Conservation (phyloP, 2,113 vertebrate genomes). For the Rallus limicola region DNA sequence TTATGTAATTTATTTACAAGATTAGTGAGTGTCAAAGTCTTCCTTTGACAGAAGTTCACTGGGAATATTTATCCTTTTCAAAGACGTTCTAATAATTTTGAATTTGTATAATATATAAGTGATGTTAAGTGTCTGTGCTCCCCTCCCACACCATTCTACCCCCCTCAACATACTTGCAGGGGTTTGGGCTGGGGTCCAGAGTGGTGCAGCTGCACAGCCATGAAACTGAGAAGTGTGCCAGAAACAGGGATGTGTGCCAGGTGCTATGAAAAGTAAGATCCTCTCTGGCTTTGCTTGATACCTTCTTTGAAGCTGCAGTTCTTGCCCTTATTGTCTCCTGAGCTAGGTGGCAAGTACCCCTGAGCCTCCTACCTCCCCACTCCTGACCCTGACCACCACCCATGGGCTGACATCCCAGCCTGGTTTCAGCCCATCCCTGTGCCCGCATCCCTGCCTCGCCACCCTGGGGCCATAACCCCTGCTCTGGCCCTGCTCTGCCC, state of each 20-base stretch:
- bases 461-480: neutral
- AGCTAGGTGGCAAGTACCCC: too few species aligned
- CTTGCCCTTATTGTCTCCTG: neutral
- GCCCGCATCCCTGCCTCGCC: accelerated
- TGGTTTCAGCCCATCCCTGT: accelerated
- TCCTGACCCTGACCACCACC: neutral
- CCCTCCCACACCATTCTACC: too few species aligned
- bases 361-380: neutral
- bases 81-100: neutral
- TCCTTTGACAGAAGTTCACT: neutral
- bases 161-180: neutral
- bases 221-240: neutral
- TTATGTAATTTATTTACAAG: neutral
- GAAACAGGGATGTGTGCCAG: neutral
- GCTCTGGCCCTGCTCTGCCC: neutral
- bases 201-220: neutral
- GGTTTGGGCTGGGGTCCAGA: neutral
- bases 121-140: neutral
- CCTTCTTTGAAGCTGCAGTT: neutral
- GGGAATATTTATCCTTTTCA: neutral
- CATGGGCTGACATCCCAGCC: neutral
- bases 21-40: neutral
- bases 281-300: neutral
- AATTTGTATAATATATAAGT: neutral
- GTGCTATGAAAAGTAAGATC: neutral